Evolutionary conservation across 1,140 invertebrate genomes (phyloP).

Genomic region (Camponotus floridanus): DNA sequence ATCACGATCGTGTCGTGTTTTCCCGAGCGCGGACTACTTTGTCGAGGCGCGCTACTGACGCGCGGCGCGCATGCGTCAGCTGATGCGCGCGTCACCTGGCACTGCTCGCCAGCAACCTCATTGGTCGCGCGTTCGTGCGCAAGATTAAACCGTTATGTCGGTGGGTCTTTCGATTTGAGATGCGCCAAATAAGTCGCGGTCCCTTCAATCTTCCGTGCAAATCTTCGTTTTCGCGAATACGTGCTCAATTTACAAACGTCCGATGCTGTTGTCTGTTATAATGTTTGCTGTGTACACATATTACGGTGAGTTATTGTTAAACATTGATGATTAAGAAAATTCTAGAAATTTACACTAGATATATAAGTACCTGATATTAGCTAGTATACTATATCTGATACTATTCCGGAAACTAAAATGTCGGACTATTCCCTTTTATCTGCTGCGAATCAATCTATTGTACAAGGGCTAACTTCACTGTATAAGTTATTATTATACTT

Average conservation of each 20-base stretch:
- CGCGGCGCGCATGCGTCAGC: conserved; percentile 35
- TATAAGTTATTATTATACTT: too few species aligned
- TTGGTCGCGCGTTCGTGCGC: not conserved
- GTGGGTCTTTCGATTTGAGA: conserved; percentile 8
- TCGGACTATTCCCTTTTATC: too few species aligned
- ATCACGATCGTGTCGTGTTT: conserved; percentile 55
- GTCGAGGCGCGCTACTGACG: not conserved
- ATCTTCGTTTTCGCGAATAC: not conserved
- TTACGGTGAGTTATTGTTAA: too few species aligned
- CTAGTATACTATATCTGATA: too few species aligned
- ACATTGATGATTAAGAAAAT: too few species aligned
- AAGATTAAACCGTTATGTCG: conserved; percentile 25
- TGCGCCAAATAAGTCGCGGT: not conserved
- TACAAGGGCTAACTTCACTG: too few species aligned
- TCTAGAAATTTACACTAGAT: too few species aligned
- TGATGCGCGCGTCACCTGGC: conserved; percentile 38
- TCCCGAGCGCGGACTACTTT: conserved; percentile 66
- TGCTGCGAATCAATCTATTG: too few species aligned
- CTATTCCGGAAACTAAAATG: too few species aligned
- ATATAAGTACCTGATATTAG: too few species aligned
- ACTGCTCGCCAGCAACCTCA: not conserved
- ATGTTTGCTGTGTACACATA: not conserved
- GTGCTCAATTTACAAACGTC: not conserved
- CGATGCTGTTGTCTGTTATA: not conserved
- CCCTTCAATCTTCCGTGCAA: not conserved